A percentile compares a stretch with the other conserved stretches of the same genome.
phyloP scores from a whole-genome alignment of 1,140 invertebrate genomes.

The Aricia agestis region DNA sequence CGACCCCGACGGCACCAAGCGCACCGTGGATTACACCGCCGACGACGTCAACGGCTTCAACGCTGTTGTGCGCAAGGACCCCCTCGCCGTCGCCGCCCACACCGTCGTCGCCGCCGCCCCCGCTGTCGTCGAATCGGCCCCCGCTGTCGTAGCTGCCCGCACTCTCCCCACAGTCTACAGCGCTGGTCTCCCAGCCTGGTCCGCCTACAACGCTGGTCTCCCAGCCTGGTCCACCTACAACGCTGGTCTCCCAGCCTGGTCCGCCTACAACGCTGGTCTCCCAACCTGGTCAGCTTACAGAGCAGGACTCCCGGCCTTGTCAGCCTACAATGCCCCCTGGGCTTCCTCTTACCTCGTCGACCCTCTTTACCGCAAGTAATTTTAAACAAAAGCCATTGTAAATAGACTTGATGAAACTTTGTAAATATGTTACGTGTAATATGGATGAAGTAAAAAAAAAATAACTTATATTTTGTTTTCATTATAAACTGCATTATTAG shows the following conservation, averaged over 20 bases:
- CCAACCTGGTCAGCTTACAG: background rate
- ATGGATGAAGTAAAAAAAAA: background rate
- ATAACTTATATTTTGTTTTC: background rate
- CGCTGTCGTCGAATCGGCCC: slow-evolving; percentile 3
- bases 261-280: background rate
- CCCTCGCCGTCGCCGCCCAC: slow-evolving; percentile 26
- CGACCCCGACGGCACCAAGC: slow-evolving; percentile 42
- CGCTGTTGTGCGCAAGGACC: slow-evolving; percentile 40
- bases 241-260: slow-evolving; percentile 1
- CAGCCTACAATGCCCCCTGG: slow-evolving; percentile 9
- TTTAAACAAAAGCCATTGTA: background rate
- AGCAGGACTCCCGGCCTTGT: background rate
- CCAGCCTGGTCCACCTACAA: slow-evolving; percentile 4
- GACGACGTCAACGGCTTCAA: slow-evolving; percentile 44
- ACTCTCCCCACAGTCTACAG: background rate
- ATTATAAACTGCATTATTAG: background rate
- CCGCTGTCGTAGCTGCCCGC: slow-evolving; percentile 14
- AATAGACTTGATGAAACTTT: background rate
- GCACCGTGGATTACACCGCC: slow-evolving; percentile 43
- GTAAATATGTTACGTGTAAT: background rate
- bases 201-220: slow-evolving; percentile 4
- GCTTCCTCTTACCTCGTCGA: background rate
- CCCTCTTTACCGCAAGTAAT: slow-evolving; percentile 2
- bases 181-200: slow-evolving; percentile 4
- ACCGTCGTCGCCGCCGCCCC: slow-evolving; percentile 27